A percentile compares a stretch with the other conserved stretches of the same genome.
phyloP scores from a whole-genome alignment of 1,140 invertebrate genomes.

The Hyposmocoma kahamanoa region DNA sequence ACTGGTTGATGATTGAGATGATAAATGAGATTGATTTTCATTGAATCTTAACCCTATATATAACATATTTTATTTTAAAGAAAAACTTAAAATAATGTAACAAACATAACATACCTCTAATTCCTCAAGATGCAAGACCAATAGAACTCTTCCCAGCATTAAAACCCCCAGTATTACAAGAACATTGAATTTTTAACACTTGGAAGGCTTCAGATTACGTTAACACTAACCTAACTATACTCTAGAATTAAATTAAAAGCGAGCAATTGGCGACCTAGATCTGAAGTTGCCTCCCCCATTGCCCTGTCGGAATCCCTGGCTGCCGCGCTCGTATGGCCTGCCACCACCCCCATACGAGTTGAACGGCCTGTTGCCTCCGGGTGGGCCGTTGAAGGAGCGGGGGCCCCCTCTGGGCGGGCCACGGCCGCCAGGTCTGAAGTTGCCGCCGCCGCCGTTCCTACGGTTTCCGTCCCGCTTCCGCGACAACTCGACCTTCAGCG shows the following conservation, averaged over 20 bases:
- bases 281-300: slow-evolving; percentile 62
- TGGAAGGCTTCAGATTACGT: slow-evolving; percentile 70
- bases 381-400: slow-evolving; percentile 38
- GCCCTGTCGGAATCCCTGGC: slow-evolving; percentile 23
- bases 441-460: slow-evolving; percentile 67
- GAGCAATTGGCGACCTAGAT: slow-evolving; percentile 64
- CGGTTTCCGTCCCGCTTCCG: slow-evolving; percentile 79
- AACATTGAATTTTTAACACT: slow-evolving; percentile 66
- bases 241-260: slow-evolving; percentile 67
- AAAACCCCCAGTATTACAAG: slow-evolving; percentile 59
- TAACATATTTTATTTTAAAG: too few relatives aligned
- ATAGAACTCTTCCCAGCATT: slow-evolving; percentile 55
- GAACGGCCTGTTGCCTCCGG: slow-evolving; percentile 26
- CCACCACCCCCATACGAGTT: slow-evolving; percentile 30
- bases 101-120: slow-evolving; percentile 59
- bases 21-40: too few relatives aligned
- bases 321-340: slow-evolving; percentile 15
- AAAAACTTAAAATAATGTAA: too few relatives aligned
- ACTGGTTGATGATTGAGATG: too few relatives aligned
- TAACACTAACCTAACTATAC: slow-evolving; percentile 70
- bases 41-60: too few relatives aligned
- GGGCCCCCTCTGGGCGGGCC: slow-evolving; percentile 62
- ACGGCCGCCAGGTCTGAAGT: slow-evolving; percentile 36
- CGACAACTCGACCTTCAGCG: slow-evolving; percentile 88
- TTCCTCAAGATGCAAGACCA: slow-evolving; percentile 52